Base-by-base conservation (phyloP, 2,888 invertebrate genomes). In the Hypena proboscidalis region DNA sequence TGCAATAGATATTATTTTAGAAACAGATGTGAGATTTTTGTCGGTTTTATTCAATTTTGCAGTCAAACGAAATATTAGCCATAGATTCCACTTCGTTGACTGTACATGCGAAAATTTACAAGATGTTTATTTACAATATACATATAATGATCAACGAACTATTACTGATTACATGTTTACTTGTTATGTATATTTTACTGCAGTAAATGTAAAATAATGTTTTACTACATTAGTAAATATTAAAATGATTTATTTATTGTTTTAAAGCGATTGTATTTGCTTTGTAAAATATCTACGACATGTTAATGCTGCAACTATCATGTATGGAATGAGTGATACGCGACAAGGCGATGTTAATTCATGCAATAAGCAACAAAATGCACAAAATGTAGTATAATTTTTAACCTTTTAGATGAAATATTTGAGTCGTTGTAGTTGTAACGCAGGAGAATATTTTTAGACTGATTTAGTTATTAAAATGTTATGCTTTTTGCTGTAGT, bases 401-500 rank as follows among this genome's bases (percentile, higher is more conserved):
- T 75, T 73, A 75, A 73, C 76, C 69, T 82, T 82, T 83, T 86
- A 85, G 82, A 85, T 80, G 75, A 70, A 77, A 77, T 83, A 80
- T 81, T 83, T 81, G 77, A 82, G 77, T 72, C 77, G 72, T 70
- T 66, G 84, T 89, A 85, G 85, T 84, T 75, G 74, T 79, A 78
- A 73, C 58, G 74, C 85, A 81, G 84, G 85, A 84, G 83, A 84
- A 85, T 87, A 90, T 88, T 87, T 89, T 90, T 90, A 90, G 90
- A 90, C 90, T 90, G 90, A 90, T 89, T 90, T 90, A 90, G 90
- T 90, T 90, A 64, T 83, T 81, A 86, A 85, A 88, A 82, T 61
- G 83, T 89, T 88, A 88, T 85, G 89, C 84, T 89, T 90, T 90
- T 90, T 88, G 87, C 89, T 90, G 90, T 89, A 90, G 89, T 89